Base-by-base conservation (phyloP, 2,888 invertebrate genomes). In the Noctua janthina region DNA sequence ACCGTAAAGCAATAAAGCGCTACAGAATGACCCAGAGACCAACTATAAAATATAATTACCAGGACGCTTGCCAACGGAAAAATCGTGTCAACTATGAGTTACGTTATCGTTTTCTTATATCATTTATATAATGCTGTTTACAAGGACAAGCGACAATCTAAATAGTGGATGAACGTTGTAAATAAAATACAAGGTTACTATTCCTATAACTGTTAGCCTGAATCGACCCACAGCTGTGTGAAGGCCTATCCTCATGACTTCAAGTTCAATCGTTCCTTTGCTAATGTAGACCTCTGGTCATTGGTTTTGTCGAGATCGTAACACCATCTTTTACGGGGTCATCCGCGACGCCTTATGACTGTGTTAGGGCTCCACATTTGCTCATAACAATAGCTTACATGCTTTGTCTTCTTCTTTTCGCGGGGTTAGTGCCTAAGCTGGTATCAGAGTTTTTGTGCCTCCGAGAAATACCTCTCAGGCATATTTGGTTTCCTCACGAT, bases 11-110 rank as follows among this genome's bases (percentile, higher is more conserved):
- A 81, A 84, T 86, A 87, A 86, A 84, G 68, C 35, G 74, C 71
- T 69, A 69, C 87, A 81, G 74, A 86, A 87, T 87, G 67, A 81
- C 72, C 87, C 74, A 84, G 84, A 81, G 83, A 84, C 86, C 66
- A 78, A 81, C 87, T 87, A 86, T 87, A 86, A 87, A 87, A 86
- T 78, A 86, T 87, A 87, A 86, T 86, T 86, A 84, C 84, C 69
- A 69, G 78, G 69, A 56, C 77, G 83, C 85, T 85, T 79, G 80
- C 79, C 74, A 85, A 77, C 67, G 20, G 84, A 78, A 81, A 84
- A 86, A 87, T 76, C 49, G 77, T 84, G 87, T 81, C 84, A 87
- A 84, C 81, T 74, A 46, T 20, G 68, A 67, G 68, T 29, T 74
- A 74, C 74, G 29, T 23, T 73, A 85, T 75, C 46, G 39, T 62